Evolutionary conservation across 2,797 vertebrate genomes (phyloP), one percentile per base, ranked within the genome.

Genomic region (Schizothorax lantsangensis): DNA sequence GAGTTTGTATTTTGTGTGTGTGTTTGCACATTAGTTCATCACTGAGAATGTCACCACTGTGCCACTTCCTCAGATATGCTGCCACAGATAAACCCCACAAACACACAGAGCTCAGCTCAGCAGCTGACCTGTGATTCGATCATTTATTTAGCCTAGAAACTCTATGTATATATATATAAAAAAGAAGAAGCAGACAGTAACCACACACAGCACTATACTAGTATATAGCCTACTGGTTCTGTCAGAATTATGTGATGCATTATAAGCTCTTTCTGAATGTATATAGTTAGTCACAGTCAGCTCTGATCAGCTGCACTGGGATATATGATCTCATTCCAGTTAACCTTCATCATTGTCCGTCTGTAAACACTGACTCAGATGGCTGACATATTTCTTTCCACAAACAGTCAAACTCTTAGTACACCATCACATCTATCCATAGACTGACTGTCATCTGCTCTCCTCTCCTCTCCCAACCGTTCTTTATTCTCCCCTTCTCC

Each of bases 331-430:
- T 82, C 47, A n/a, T 36, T 69, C 19, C 26, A 69, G 43, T 81
- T 81, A 33, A 49, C 43, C 40, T 68, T 81, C 79, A 81, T 68
- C 80, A 43, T 19, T 17, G 23, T 64, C 54, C 8, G 1, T 66
- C 9, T 64, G 38, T 33, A 47, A 71, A 71, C 64, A 69, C 45
- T 71, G 47, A 38, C 66, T 71, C 62, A 26, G 26, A n/a, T 36
- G 45, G 64, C 21, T 52, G 80, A 82, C 64, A 38, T 17, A 71
- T 69, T 71, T 71, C 80, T 82, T 75, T 84, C 82, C 71, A 64
- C 26, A 17, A 49, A 38, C 21, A 54, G 47, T 36, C 80, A 38
- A 36, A 84, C 54, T 62, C 71, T 47, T 57, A 47, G 17, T 30
- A 38, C 11, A 10, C 12, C 33, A 21, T 73, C 62, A 68, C 21